Conservation (phyloP, 2,797 vertebrate species). For the Remorina albescens region DNA sequence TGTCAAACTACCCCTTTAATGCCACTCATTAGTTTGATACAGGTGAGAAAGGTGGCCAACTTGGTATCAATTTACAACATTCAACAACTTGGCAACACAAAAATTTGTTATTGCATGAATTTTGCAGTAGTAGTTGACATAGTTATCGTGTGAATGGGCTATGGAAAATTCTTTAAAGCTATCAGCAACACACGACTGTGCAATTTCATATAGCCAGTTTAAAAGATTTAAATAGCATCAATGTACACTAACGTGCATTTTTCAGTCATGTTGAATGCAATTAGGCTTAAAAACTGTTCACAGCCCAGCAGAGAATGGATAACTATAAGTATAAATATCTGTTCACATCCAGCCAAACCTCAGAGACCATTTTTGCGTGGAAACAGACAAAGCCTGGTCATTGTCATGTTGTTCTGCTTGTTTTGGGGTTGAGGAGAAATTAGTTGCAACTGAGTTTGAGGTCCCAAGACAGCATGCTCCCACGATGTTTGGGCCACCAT, state of each 20-base stretch:
- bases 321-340: constrained; percentile 61
- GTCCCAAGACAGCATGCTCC: constrained; percentile 75
- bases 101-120: not conserved
- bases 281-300: constrained; percentile 52
- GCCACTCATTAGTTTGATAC: not conserved
- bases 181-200: constrained; percentile 33
- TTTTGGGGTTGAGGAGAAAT: constrained; percentile 80
- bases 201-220: constrained; percentile 46
- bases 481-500: constrained; percentile 72
- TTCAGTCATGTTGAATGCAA: constrained; percentile 40
- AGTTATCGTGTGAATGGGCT: not conserved
- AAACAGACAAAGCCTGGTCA: constrained; percentile 78
- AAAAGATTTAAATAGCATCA: too few relatives aligned
- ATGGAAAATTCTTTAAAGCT: constrained; percentile 27
- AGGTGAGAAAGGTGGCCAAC: not conserved
- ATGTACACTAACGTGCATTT: constrained; percentile 21
- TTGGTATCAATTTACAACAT: not conserved
- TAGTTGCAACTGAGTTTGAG: constrained; percentile 81
- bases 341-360: constrained; percentile 72
- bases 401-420: constrained; percentile 81
- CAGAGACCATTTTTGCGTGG: constrained; percentile 65
- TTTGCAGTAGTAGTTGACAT: not conserved
- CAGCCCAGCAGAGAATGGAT: constrained; percentile 60
- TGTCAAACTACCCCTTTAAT: not conserved
- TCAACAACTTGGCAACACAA: not conserved